Evolutionary conservation across 2,113 vertebrate genomes (phyloP), one percentile per base, ranked within the genome.

Genomic region (Pterophyllum scalare): DNA sequence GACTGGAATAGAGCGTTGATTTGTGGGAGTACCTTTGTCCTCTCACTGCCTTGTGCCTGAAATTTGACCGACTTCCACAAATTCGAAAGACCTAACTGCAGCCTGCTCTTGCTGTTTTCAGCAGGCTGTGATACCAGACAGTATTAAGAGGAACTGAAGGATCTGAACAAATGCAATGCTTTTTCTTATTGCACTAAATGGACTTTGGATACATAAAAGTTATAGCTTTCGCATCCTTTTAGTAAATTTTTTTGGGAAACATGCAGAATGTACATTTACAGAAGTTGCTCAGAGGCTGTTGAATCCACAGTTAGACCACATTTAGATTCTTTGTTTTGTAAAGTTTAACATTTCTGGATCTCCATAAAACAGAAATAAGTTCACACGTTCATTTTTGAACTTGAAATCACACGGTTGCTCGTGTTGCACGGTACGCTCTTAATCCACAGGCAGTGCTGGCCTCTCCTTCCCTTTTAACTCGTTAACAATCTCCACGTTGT

Each of bases 381-480:
- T 20, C 60, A 2, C 26, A 31, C 46, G 9, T 80, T 46, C 70
- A 61, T 81, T 74, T 33, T 24, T 28, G 59, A 81, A 87, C 57
- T 83, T 43, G 49, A 79, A 76, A 82, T 82, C 67, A 75, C 72
- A 54, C 57, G 58, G 24, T 64, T n/a, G 24, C 59, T 94, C 93
- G 88, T 95, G 96, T 64, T 81, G 78, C 31, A 77, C 75, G 77
- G 1, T 35, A 46, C 14, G 1, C 40, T 85, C 3, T 7, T 56
- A 72, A 59, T 72, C 76, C 46, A 75, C 46, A 28, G 76, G 92
- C 80, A 96, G 90, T 84, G 80, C 81, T 91, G 86, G 83, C 93
- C 43, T 96, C 86, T 96, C 96, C 77, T 96, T 95, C 6, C 79
- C 76, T 96, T 96, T 79, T 80, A 95, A 90, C 86, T 96, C 94